Conservation (phyloP, 2,888 invertebrate species). For the Caenorhabditis sp. region DNA sequence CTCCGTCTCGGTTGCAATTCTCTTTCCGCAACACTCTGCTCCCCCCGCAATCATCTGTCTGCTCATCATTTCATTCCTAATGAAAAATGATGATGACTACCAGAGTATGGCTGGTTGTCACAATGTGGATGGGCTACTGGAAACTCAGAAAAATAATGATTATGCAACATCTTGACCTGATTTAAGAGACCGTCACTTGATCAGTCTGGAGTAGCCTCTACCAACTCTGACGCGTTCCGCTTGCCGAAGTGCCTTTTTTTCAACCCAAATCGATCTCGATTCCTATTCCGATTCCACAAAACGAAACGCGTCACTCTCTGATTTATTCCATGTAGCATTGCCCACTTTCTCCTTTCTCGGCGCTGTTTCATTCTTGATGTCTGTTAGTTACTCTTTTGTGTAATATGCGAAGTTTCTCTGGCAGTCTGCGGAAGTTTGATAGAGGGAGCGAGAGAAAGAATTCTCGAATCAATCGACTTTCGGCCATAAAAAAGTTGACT, state of each 20-base stretch:
- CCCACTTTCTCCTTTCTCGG: neutral
- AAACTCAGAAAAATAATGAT: too few relatives aligned
- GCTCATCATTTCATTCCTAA: conserved; percentile 10
- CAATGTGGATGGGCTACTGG: too few relatives aligned
- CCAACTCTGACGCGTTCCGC: too few relatives aligned
- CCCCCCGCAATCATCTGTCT: conserved; percentile 22
- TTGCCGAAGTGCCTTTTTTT: too few relatives aligned
- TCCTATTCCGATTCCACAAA: neutral
- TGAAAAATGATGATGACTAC: too few relatives aligned
- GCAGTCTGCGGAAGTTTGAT: conserved; percentile 3
- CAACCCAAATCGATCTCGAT: too few relatives aligned
- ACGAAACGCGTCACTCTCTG: too few relatives aligned
- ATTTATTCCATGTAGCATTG: too few relatives aligned
- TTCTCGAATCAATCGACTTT: conserved; percentile 14
- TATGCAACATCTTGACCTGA: too few relatives aligned
- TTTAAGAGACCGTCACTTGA: too few relatives aligned
- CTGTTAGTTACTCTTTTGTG: neutral
- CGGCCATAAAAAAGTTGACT: conserved; percentile 6
- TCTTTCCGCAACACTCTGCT: conserved; percentile 45
- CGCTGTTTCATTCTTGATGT: neutral
- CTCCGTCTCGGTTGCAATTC: conserved; percentile 23
- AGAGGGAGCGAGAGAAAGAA: conserved; percentile 1
- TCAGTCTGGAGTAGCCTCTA: too few relatives aligned
- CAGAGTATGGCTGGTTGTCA: too few relatives aligned
- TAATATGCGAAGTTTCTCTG: conserved; percentile 3